Evolutionary conservation across 1,140 invertebrate genomes (phyloP), one percentile per base, ranked within the genome.

Genomic region (Drosophila bocki): DNA sequence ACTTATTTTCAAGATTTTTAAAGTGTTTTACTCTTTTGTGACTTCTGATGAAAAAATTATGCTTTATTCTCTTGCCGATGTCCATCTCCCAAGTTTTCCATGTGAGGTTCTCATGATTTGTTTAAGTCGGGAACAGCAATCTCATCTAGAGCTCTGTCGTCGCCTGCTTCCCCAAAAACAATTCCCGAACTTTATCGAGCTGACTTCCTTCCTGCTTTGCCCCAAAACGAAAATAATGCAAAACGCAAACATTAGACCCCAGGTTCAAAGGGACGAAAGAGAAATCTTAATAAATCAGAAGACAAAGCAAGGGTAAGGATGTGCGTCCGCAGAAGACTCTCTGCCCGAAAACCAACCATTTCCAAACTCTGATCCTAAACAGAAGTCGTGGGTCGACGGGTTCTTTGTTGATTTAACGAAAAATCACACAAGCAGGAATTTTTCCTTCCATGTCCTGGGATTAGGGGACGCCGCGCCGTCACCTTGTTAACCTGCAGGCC

Each of bases 401-500:
- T 37, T 54, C 33, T 51, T 29, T 45, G 15, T 68, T 60, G 37
- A 45, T 54, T 57, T 58, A 68, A 60, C 33, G 51, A 82, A 44
- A 82, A 82, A 78, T 74, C 80, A 75, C 80, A 67, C 44, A 67
- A 60, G 60, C 60, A 68, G 56, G 62, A 45, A 42, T 47, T 63
- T 53, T 67, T 45, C 45, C 54, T 62, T 37, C 54, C 61, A 37
- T 82, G 60, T 79, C 58, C 71, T 60, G 72, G 74, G 78, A 78
- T 80, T 80, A 77, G 75, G 48, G 41, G 68, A 79, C 32, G 71
- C 67, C 60, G 48, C 58, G 71, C 77, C 63, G 47, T 59, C 78
- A 81, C 82, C 82, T 86, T 79, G 69, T 86, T 86, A 86, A 79
- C 82, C 82, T 82, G 67, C 53, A 33, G 47, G 70, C 82, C 82